Evolutionary conservation across 2,888 invertebrate genomes (phyloP).

Genomic region (Chrysolina americana): DNA sequence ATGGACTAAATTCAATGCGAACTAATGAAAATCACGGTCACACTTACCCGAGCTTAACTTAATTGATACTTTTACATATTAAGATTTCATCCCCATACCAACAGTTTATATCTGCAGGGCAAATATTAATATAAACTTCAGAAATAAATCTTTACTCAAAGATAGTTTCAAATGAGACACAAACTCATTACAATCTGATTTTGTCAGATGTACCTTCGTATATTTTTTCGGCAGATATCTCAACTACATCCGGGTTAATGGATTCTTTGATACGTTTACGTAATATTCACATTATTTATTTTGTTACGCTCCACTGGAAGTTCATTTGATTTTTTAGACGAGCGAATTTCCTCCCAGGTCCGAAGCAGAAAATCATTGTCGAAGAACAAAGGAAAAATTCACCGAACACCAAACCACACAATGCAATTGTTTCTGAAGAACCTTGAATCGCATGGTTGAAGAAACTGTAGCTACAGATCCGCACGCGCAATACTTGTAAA

Average conservation of each 20-base stretch:
- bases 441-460: not conserved
- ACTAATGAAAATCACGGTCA: too few species aligned
- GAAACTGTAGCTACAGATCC: not conserved
- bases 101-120: too few species aligned
- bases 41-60: too few species aligned
- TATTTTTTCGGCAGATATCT: too few species aligned
- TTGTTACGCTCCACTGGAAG: slow-evolving; percentile 4
- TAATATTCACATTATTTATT: not conserved
- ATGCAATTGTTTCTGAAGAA: not conserved
- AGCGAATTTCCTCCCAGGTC: not conserved
- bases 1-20: too few species aligned
- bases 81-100: too few species aligned
- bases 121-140: too few species aligned
- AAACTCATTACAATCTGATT: too few species aligned
- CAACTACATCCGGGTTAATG: not conserved
- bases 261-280: not conserved
- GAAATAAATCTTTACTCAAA: too few species aligned
- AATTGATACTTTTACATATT: too few species aligned
- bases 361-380: not conserved
- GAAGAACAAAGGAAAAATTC: slow-evolving; percentile 8
- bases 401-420: not conserved
- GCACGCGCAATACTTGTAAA: not conserved
- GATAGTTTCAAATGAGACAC: too few species aligned
- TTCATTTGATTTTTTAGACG: not conserved
- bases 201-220: not conserved